These are phyloP conservation scores for Acanthoscelides obtectus DNA, from an alignment of 2,888 invertebrate genomes.

Conservation along the genomic window DNA sequence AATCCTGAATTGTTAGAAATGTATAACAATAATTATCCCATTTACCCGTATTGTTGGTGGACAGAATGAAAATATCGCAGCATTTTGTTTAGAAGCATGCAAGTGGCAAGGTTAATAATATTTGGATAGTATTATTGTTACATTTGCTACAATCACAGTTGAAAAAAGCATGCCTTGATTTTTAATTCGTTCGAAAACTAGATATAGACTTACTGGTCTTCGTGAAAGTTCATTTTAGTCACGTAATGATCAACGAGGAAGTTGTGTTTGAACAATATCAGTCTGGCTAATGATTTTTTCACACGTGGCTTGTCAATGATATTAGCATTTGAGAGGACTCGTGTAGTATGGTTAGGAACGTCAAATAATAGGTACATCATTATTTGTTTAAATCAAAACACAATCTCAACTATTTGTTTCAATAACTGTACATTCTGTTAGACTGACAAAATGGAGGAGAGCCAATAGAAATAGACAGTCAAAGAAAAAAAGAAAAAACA, in stretches of 20 bases:
- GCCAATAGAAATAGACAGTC: too few relatives aligned
- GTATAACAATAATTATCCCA: neutral
- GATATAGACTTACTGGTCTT: neutral
- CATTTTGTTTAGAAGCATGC: neutral
- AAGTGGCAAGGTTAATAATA: neutral
- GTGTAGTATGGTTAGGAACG: too few relatives aligned
- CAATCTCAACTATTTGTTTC: too few relatives aligned
- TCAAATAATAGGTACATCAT: too few relatives aligned
- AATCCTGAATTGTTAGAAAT: neutral
- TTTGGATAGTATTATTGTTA: neutral
- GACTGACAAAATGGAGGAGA: too few relatives aligned
- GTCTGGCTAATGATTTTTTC: too few relatives aligned
- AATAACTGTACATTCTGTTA: too few relatives aligned
- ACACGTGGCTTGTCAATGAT: too few relatives aligned
- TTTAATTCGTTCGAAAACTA: neutral
- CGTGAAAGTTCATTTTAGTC: neutral
- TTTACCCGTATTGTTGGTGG: neutral
- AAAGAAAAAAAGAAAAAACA: too few relatives aligned
- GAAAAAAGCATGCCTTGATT: neutral
- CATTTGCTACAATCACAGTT: neutral
- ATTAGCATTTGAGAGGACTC: too few relatives aligned
- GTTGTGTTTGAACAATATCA: neutral
- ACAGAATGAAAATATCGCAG: neutral
- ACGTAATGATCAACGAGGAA: neutral
- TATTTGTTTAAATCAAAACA: too few relatives aligned